Percentiles rank a stretch among this genome's conserved stretches.
These are phyloP conservation scores for Oscheius sp. DNA, from an alignment of 2,888 invertebrate genomes.

Conservation along the genomic window DNA sequence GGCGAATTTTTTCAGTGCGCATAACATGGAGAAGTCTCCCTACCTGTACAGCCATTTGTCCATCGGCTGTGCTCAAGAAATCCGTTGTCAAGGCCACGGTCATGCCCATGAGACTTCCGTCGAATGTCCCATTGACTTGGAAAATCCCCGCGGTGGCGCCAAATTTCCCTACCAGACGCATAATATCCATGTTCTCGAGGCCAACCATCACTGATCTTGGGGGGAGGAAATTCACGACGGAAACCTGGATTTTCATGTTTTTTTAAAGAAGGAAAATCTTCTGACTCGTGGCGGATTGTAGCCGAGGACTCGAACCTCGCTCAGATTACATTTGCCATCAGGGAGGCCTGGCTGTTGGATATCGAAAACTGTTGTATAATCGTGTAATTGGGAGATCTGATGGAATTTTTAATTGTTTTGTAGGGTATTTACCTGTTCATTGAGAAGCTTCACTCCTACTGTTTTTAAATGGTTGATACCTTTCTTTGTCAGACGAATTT, in stretches of 20 bases:
- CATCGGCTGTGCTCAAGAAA: slow-evolving; percentile 57
- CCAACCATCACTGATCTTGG: slow-evolving; percentile 64
- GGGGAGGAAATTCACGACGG: slow-evolving; percentile 67
- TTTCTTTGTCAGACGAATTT: slow-evolving; percentile 69
- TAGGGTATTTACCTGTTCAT: slow-evolving; percentile 59
- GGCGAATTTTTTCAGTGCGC: too few species aligned
- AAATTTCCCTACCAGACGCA: slow-evolving; percentile 56
- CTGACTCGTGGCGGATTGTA: slow-evolving; percentile 63
- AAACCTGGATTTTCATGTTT: slow-evolving; percentile 42
- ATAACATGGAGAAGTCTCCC: too few species aligned
- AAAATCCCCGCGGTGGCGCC: slow-evolving; percentile 53
- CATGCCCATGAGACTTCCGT: slow-evolving; percentile 65
- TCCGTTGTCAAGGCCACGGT: slow-evolving; percentile 63
- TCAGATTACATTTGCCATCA: slow-evolving; percentile 59
- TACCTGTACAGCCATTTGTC: slow-evolving; percentile 63
- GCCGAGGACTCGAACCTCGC: slow-evolving; percentile 61
- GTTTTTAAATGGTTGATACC: slow-evolving; percentile 71
- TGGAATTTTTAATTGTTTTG: background rate
- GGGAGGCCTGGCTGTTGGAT: slow-evolving; percentile 66
- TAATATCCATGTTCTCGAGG: slow-evolving; percentile 63
- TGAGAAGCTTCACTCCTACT: slow-evolving; percentile 69
- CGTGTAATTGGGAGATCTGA: slow-evolving; percentile 32
- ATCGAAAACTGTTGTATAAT: slow-evolving; percentile 56
- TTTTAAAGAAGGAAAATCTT: background rate
- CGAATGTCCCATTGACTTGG: slow-evolving; percentile 51